Evolutionary conservation across 2,113 vertebrate genomes (phyloP).

Genomic region (Salminus brasiliensis): DNA sequence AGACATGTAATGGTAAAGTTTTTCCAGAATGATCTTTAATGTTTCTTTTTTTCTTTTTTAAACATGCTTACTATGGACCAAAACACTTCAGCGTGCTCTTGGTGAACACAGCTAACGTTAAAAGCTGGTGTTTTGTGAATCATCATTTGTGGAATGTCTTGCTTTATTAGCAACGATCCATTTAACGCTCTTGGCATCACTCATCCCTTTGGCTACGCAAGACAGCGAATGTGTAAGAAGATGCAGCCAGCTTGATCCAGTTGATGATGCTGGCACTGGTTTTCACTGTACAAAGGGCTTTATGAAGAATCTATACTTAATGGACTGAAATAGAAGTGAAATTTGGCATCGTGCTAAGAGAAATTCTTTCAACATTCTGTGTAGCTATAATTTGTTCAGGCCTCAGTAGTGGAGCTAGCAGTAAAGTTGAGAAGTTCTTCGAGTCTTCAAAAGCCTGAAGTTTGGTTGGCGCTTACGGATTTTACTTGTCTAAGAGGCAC

Average conservation of each 20-base stretch:
- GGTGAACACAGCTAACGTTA: conserved; percentile 31
- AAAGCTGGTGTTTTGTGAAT: conserved; percentile 19
- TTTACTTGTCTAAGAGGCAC: neutral
- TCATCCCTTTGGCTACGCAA: conserved; percentile 23
- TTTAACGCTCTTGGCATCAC: conserved; percentile 31
- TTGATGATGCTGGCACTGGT: conserved; percentile 2
- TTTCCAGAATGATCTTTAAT: neutral
- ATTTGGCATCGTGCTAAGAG: neutral
- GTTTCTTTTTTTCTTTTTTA: neutral
- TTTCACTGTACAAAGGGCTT: conserved; percentile 8
- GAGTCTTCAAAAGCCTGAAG: neutral
- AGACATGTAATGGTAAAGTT: neutral
- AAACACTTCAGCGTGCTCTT: conserved; percentile 4
- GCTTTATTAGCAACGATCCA: conserved; percentile 34
- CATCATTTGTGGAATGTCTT: conserved; percentile 30
- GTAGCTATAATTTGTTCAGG: conserved; percentile 1
- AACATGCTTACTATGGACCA: conserved; percentile 31
- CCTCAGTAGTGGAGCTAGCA: neutral
- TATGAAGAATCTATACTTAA: conserved; percentile 18
- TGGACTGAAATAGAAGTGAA: conserved; percentile 18
- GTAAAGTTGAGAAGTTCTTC: neutral
- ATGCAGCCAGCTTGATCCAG: conserved; percentile 5
- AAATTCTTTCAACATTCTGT: neutral
- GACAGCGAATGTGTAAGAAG: neutral
- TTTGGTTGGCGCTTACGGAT: neutral